Base-by-base conservation (phyloP, 2,113 vertebrate genomes). In the Orthonyx spaldingii region DNA sequence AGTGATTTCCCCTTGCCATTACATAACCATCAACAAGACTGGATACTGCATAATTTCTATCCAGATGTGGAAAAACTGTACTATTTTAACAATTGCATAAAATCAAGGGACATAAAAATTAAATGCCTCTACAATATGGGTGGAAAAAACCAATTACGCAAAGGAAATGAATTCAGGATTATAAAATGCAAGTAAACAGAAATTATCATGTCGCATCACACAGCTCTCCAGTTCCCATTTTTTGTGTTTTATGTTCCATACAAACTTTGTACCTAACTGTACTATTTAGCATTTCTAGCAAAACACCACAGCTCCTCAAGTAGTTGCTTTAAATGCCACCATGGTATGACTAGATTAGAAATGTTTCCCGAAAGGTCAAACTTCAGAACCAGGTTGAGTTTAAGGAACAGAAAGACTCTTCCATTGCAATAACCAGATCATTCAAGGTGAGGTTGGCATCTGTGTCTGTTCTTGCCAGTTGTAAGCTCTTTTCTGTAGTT, bases 81-180 rank as follows among this genome's bases (percentile, higher is more conserved):
- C 56, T 94, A 37, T 91, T 89, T 78, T 68, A 93, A 89, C 68
- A 91, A 68, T 42, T 82, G 46, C 81, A 82, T 69, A 79, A 87
- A 90, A 78, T 78, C 41, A 68, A 72, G 28, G 26, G 75, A 69
- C 89, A 32, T 2, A 7, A 90, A 87, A 94, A 95, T 71, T 59
- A 91, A 93, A 91, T 78, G 52, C 28, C 44, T 91, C 37, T 87
- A 82, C 37, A 78, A 44, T 77, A 78, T 0, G 2, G 44, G 24
- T 47, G 44, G 39, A 63, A 89, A 74, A 87, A 87, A 23, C 0
- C 74, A 87, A 87, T 84, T 91, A 87, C 27, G 32, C 28, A 33
- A 89, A 84, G 78, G 78, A 92, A 95, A 89, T 85, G 1, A 93
- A 87, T 76, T 79, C 41, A 65, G 37, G 52, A 89, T 82, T 83